These are phyloP conservation scores for Tetragonula carbonaria DNA, from an alignment of 2,888 invertebrate genomes.

Conservation along the genomic window DNA sequence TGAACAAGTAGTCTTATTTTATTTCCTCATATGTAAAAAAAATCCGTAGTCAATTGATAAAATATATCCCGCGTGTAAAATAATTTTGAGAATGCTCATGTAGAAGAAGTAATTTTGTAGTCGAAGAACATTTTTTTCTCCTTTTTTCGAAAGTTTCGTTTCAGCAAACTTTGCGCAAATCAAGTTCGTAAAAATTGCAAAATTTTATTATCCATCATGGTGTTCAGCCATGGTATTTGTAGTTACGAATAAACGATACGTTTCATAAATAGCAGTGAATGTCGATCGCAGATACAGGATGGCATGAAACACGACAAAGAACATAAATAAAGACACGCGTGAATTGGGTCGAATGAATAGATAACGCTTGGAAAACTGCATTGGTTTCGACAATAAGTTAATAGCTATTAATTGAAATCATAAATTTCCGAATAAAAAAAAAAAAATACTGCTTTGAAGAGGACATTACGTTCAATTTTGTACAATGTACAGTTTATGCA, in stretches of 20 bases:
- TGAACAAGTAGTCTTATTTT: neutral
- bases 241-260: neutral
- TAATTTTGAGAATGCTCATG: neutral
- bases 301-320: neutral
- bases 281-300: neutral
- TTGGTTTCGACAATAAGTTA: neutral
- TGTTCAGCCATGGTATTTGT: neutral
- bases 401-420: neutral
- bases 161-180: neutral
- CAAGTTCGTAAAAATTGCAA: neutral
- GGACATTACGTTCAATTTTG: neutral
- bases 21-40: neutral
- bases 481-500: neutral
- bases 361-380: neutral
- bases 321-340: neutral
- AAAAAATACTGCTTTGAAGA: neutral
- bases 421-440: neutral
- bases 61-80: neutral
- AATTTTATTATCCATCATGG: neutral
- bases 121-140: neutral
- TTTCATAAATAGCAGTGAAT: slow-evolving; percentile 5
- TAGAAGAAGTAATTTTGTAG: neutral
- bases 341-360: neutral
- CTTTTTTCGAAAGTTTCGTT: neutral
- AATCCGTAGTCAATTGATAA: neutral